phyloP scores from a whole-genome alignment of 2,888 invertebrate species.

The Volucella zonaria region DNA sequence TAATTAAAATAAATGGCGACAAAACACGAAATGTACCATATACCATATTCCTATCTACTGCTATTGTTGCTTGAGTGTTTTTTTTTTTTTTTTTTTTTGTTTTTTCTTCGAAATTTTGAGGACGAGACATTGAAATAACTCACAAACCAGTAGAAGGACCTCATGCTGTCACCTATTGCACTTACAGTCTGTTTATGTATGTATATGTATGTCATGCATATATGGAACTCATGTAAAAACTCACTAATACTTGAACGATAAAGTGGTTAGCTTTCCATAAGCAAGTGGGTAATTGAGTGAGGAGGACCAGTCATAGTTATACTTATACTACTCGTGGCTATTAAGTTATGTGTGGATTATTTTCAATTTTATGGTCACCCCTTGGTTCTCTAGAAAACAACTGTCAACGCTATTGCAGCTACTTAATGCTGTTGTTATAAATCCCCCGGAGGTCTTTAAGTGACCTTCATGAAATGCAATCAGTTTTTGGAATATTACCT shows the following conservation, averaged over 20 bases:
- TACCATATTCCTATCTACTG: too few relatives aligned
- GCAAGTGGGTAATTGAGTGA: conserved; percentile 42
- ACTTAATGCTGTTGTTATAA: conserved; percentile 13
- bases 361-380: not conserved
- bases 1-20: too few relatives aligned
- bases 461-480: conserved; percentile 69
- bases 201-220: conserved; percentile 25
- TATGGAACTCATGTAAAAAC: not conserved
- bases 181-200: not conserved
- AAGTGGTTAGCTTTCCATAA: conserved; percentile 15
- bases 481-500: conserved; percentile 35
- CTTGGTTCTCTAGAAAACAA: not conserved
- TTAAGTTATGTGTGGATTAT: not conserved
- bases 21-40: too few relatives aligned
- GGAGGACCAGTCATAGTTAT: not conserved
- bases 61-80: too few relatives aligned
- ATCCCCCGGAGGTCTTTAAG: conserved; percentile 47
- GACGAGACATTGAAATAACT: too few relatives aligned
- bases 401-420: not conserved
- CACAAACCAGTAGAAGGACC: too few relatives aligned
- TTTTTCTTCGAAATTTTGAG: too few relatives aligned
- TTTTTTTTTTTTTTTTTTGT: too few relatives aligned
- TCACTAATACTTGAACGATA: conserved; percentile 26
- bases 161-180: too few relatives aligned
- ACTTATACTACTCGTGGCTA: too few relatives aligned